These are phyloP conservation scores for Bujurquina vittata DNA, from an alignment of 2,113 vertebrate genomes.

Conservation along the genomic window DNA sequence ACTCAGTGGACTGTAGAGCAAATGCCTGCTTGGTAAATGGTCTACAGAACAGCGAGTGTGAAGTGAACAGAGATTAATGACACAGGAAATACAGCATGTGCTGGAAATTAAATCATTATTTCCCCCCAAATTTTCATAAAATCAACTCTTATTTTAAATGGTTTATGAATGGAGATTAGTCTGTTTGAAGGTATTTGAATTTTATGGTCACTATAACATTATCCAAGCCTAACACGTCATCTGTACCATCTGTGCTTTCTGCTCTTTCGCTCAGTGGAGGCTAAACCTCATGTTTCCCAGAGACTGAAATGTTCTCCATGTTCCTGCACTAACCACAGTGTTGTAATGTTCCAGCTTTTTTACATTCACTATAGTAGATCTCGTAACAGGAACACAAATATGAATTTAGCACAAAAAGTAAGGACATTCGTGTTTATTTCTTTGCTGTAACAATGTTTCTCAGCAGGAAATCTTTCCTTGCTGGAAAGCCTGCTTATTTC, in stretches of 20 bases:
- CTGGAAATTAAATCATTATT: background rate
- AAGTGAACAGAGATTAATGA: background rate
- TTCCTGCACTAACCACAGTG: background rate
- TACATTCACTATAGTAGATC: background rate
- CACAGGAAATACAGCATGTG: background rate
- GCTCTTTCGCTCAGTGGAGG: background rate
- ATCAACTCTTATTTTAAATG: background rate
- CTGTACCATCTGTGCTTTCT: background rate
- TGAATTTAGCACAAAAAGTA: too few species aligned
- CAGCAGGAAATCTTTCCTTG: too few species aligned
- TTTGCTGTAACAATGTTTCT: too few species aligned
- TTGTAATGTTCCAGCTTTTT: background rate
- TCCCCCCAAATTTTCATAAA: background rate
- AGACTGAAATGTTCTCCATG: background rate
- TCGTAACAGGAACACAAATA: conserved; percentile 10
- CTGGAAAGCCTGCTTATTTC: too few species aligned
- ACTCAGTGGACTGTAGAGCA: background rate
- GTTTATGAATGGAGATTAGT: background rate
- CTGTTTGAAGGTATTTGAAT: background rate
- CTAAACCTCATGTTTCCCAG: background rate
- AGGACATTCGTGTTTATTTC: too few species aligned
- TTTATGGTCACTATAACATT: accelerated
- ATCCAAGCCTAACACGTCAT: background rate
- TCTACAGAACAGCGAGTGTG: background rate
- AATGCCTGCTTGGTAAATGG: background rate